A percentile compares a stretch with the other conserved stretches of the same genome.
phyloP scores from a whole-genome alignment of 2,797 vertebrate genomes.

The Todus mexicanus region DNA sequence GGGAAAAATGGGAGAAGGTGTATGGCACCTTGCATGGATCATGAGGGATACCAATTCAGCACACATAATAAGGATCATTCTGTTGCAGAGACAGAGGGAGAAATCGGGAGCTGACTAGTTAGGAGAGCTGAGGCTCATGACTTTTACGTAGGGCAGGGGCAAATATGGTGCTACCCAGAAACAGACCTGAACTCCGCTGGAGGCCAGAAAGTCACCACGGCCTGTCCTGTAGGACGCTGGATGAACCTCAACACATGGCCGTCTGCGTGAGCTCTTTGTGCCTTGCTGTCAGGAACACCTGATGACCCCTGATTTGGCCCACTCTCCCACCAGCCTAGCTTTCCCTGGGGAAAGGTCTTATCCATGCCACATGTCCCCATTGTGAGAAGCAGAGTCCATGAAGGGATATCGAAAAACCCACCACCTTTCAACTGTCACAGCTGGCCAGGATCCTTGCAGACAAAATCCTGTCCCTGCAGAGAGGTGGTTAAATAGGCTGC shows the following conservation, averaged over 20 bases:
- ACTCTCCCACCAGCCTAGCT: background rate
- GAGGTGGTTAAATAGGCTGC: background rate
- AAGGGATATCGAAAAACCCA: background rate
- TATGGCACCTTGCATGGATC: background rate
- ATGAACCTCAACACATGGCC: background rate
- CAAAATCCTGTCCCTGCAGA: background rate
- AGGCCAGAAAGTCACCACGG: background rate
- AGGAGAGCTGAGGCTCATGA: background rate
- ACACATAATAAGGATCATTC: accelerated
- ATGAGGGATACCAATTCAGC: background rate
- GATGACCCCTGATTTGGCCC: background rate
- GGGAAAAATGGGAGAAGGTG: constrained; percentile 15
- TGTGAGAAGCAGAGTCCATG: background rate
- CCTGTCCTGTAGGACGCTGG: background rate
- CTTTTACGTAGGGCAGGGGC: background rate
- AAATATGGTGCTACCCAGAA: background rate
- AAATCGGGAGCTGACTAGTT: background rate
- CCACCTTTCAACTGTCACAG: background rate
- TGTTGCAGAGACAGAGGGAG: background rate
- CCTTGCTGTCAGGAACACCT: background rate
- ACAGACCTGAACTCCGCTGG: background rate
- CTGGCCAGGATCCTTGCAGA: background rate
- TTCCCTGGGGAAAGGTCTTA: background rate
- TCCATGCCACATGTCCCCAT: accelerated
- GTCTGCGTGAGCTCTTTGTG: background rate